Evolutionary conservation across 2,888 invertebrate species (phyloP), one percentile per base, ranked within the genome.

Genomic region (Eutolmus rufibarbis): DNA sequence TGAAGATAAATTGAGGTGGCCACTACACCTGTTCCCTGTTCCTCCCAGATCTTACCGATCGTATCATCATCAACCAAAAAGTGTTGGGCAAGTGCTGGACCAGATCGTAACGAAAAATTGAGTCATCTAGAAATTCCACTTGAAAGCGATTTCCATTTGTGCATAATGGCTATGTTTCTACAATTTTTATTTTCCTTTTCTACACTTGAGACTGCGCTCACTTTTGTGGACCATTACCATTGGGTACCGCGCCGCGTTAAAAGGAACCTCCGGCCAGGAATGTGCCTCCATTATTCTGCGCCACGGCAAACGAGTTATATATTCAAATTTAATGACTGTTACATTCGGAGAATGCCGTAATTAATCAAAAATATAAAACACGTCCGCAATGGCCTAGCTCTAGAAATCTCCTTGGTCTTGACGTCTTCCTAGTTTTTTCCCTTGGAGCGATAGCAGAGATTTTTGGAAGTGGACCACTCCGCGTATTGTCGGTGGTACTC

Each of bases 341-440:
- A 76, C 76, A 40, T 76, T 40, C 40, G n/a, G 40, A 82, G 82
- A 82, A 82, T 37, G 56, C 82, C 31, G 57, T 57, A 82, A 82
- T 82, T 82, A 82, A 82, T 82, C 82, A 82, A 82, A 82, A 51
- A 51, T 79, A 79, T 79, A 79, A 79, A 79, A 79, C 79, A 79
- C 56, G 43, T 79, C 51, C 28, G 31, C 51, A 28, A 31, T 51
- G 79, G 79, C 79, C 51, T 23, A 51, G 51, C 46, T 51, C 79
- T 46, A 51, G 51, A 51, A 79, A 79, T 51, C 51, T 31, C n/a
- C 46, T 51, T 16, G 16, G 51, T 14, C n/a, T 28, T 79, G 46
- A 28, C 51, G 51, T 79, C 16, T 79, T 79, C n/a, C 37, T 76
- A 76, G 8, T 76, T 37, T 76, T 76, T 76, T 76, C 37, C 12